Base-by-base conservation (phyloP, 2,113 vertebrate genomes). In the Raja brachyura region DNA sequence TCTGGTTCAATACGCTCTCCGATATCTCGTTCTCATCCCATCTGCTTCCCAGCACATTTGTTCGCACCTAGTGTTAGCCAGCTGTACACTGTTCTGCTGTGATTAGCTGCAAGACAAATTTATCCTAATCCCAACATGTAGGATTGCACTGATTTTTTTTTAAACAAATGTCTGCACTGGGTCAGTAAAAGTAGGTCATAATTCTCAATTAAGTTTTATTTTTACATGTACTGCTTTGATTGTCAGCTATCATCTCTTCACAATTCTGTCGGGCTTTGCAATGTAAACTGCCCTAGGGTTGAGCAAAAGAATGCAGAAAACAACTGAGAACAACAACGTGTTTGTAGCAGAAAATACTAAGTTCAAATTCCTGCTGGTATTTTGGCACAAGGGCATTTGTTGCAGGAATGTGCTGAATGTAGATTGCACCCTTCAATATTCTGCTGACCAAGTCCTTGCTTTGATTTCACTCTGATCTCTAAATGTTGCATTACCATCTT, bases 261-360 rank as follows among this genome's bases (percentile, higher is more conserved):
- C 25, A 22, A 10, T 56, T 20, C 56, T 66, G 83, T 31, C 16
- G 56, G 63, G 59, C 25, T 88, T 48, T 88, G 83, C n/a, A 88
- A 63, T 61, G 61, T 59, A 88, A 88, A 63, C 83, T 5, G 83
- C 59, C 83, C 13, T 31, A 31, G 61, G 59, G 83, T 14, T 88
- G 83, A 86, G n/a, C 83, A 88, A 61, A 88, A 63, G 83, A 88
- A 88, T 88, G 59, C 59, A 66, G 59, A 86, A 86, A 86, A 28
- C 81, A 86, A 61, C 56, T 61, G 81, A 88, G 83, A 88, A 88
- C 83, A 88, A 88, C 28, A 63, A n/a, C 16, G 13, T 31, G 31
- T 33, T 88, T 88, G 83, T 88, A 61, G 10, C 83, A 8, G 83
- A 63, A 88, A 63, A 63, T 31, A 16, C 16, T 86, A 59, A 22